Evolutionary conservation across 2,888 invertebrate species (phyloP), one percentile per base, ranked within the genome.

Genomic region (Crepidodera aurea): DNA sequence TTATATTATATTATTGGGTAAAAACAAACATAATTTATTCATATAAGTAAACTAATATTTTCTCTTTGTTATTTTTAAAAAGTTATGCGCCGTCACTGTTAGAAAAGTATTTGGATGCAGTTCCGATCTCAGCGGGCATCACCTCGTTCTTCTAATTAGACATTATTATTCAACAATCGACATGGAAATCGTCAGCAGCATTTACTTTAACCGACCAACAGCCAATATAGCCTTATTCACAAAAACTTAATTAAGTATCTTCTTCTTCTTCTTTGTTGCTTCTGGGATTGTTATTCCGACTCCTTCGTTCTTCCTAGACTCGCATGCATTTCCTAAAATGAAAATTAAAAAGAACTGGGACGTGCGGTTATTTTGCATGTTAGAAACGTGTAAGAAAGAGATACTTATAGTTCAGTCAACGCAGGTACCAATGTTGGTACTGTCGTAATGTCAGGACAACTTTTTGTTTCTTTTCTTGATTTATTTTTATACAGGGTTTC

Each of bases 111-210:
- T 60, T 58, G 65, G 53, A 64, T 59, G 46, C 64, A 48, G 56
- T 60, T 60, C 44, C 56, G 64, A 37, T 40, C 40, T 53, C 48
- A 34, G 58, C 51, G 62, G 60, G 61, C 60, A 66, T 67, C 67
- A 69, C 71, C 66, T 66, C 65, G 39, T 57, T 54, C 65, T 57
- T 69, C 73, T 75, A 77, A 76, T 77, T 76, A 75, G 73, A 69
- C 74, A 76, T 78, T 77, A 75, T 75, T 75, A 77, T 78, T 76
- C 77, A 73, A 72, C 71, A 77, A 77, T 76, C 77, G 72, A 72
- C 71, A 74, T 75, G 74, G 74, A 75, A 76, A 77, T 77, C 65
- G 54, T 22, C 70, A 62, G 62, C 67, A 66, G 66, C 54, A 56
- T 55, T 18, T 22, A 8, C 32, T 18, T 42, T 10, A 8, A 55